A percentile compares a stretch with the other conserved stretches of the same genome.
These are phyloP conservation scores for Megalops atlanticus DNA, from an alignment of 2,113 vertebrate species.

Conservation along the genomic window DNA sequence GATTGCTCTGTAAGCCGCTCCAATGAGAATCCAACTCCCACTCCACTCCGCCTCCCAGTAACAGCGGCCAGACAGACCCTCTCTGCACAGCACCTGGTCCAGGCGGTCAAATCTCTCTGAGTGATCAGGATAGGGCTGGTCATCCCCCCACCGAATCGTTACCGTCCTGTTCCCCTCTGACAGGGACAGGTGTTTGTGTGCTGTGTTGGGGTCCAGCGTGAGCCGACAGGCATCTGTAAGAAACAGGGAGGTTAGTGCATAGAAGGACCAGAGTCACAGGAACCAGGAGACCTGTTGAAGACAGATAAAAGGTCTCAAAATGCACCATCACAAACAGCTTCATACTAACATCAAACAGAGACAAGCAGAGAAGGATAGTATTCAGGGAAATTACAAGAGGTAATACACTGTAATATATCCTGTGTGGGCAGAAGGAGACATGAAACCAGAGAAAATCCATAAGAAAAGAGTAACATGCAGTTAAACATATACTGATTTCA, in stretches of 20 bases:
- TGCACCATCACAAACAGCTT: too few relatives aligned
- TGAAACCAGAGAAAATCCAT: too few relatives aligned
- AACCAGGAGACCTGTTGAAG: not conserved
- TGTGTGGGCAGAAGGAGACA: too few relatives aligned
- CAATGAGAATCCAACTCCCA: not conserved
- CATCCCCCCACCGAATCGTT: not conserved
- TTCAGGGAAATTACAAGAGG: too few relatives aligned
- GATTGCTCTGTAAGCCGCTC: constrained; percentile 17
- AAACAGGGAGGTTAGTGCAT: not conserved
- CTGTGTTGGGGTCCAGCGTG: constrained; percentile 26
- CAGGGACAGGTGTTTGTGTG: constrained; percentile 9
- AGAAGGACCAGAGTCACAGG: too few relatives aligned
- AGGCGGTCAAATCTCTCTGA: constrained; percentile 13
- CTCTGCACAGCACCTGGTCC: constrained; percentile 31
- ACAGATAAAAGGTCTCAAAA: too few relatives aligned
- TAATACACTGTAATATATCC: too few relatives aligned
- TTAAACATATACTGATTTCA: too few relatives aligned
- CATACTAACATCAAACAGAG: too few relatives aligned
- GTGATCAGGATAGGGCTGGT: not conserved
- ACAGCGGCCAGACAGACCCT: too few relatives aligned
- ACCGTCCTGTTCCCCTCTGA: constrained; percentile 7
- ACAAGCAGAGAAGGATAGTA: too few relatives aligned
- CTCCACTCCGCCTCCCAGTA: constrained; percentile 19
- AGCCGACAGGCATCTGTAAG: constrained; percentile 19
- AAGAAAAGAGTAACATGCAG: too few relatives aligned